Base-by-base conservation (phyloP, 2,797 vertebrate species). In the Epinephelus malabaricus region DNA sequence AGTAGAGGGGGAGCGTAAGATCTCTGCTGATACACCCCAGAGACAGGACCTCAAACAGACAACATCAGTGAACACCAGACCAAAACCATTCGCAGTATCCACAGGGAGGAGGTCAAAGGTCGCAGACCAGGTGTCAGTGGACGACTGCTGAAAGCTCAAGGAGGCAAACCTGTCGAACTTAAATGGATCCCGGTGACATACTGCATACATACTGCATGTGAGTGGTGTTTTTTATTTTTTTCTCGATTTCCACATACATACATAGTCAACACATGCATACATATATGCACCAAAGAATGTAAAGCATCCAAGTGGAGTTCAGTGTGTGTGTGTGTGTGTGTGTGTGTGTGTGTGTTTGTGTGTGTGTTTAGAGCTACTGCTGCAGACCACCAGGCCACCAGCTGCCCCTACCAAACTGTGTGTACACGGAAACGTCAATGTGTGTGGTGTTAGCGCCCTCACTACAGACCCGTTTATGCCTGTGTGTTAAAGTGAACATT, bases 401-500 rank as follows among this genome's bases (percentile, higher is more conserved):
- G 50, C 79, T 70, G 30, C 50, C 76, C n/a, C 58, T 17, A 15
- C 27, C 45, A 34, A 60, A 19, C 15, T 61, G 49, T 66, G 47
- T 69, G 80, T 61, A 61, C 73, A 74, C 11, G 25, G 14, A 69
- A 66, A 84, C 61, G 55, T 64, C 65, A 23, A 64, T 54, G 55
- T 58, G 54, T 76, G 54, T 49, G 68, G 18, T 50, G 66, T 76
- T 69, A 38, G 55, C 38, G 8, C 23, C 73, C 65, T 68, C 12
- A 2, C 51, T 25, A 21, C 4, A 12, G 27, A 72, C 85, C 76
- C 79, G 71, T 85, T 76, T 71, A 69, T 85, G 79, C 43, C 8
- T 71, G 69, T 73, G 61, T 84, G 85, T 85, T 19, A 47, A n/a
- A 70, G 67, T 72, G 62, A 72, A 8, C 51, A 46, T 38, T 12